A percentile compares a stretch with the other conserved stretches of the same genome.
These are phyloP conservation scores for Euphydryas editha DNA, from an alignment of 2,888 invertebrate species.

Conservation along the genomic window DNA sequence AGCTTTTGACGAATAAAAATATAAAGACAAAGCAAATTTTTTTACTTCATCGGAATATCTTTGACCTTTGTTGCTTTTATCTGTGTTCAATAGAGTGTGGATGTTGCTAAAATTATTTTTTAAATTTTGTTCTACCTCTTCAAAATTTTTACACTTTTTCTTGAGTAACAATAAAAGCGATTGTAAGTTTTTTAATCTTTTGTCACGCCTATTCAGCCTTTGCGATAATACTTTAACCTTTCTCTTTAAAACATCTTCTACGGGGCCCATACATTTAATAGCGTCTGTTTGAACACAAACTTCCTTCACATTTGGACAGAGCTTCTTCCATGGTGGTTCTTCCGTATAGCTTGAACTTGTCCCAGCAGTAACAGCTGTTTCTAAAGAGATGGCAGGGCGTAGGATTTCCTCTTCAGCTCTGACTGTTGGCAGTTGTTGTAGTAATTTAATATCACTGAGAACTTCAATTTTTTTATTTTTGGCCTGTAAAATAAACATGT, in stretches of 20 bases:
- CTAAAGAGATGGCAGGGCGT: too few species aligned
- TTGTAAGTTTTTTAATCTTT: slow-evolving; percentile 17
- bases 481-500: too few species aligned
- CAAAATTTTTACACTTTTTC: slow-evolving; percentile 19
- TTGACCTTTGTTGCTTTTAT: slow-evolving; percentile 18
- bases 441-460: too few species aligned
- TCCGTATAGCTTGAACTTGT: too few species aligned
- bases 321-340: too few species aligned
- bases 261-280: slow-evolving; percentile 7
- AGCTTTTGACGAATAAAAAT: background rate
- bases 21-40: too few species aligned
- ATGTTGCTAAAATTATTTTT: slow-evolving; percentile 14
- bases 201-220: slow-evolving; percentile 13
- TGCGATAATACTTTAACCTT: slow-evolving; percentile 18
- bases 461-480: too few species aligned
- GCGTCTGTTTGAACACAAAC: too few species aligned
- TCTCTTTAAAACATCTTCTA: slow-evolving; percentile 14
- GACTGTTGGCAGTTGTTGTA: background rate
- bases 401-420: too few species aligned
- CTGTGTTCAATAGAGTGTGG: slow-evolving; percentile 12
- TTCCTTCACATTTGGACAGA: too few species aligned
- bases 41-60: too few species aligned
- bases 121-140: slow-evolving; percentile 11
- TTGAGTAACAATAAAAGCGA: slow-evolving; percentile 16
- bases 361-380: too few species aligned